A percentile compares a stretch with the other conserved stretches of the same genome.
These are phyloP conservation scores for Notospermus geniculatus DNA, from an alignment of 1,140 invertebrate genomes.

Conservation along the genomic window DNA sequence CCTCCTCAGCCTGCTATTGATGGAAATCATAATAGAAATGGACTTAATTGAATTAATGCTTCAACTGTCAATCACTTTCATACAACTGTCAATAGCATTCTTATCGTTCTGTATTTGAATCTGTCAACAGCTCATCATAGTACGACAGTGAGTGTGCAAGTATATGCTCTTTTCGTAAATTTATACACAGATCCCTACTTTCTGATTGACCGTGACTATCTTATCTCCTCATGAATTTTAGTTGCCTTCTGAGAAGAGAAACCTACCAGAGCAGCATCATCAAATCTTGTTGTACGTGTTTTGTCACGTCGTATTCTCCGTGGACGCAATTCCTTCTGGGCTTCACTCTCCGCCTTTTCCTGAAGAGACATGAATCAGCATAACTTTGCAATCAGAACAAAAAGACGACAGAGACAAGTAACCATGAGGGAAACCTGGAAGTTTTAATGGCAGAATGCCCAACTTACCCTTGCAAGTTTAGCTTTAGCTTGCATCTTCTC, in stretches of 20 bases:
- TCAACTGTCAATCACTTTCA: background rate
- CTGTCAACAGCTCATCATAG: too few species aligned
- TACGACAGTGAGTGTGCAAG: too few species aligned
- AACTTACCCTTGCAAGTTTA: background rate
- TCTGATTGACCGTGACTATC: too few species aligned
- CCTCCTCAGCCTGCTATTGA: slow-evolving; percentile 7
- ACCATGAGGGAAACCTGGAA: too few species aligned
- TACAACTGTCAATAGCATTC: too few species aligned
- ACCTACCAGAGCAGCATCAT: slow-evolving; percentile 14
- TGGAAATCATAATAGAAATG: background rate
- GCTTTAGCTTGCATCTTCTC: background rate
- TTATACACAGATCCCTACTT: too few species aligned
- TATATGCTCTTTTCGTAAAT: too few species aligned
- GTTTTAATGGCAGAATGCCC: background rate
- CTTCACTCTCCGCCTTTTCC: slow-evolving; percentile 17
- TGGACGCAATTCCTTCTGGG: slow-evolving; percentile 5
- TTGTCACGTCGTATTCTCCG: slow-evolving; percentile 10
- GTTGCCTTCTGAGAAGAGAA: too few species aligned
- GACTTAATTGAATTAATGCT: background rate
- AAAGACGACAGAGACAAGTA: background rate
- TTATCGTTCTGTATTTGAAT: too few species aligned
- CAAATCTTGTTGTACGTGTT: slow-evolving; percentile 9
- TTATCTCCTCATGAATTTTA: too few species aligned
- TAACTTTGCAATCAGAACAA: background rate
- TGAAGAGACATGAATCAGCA: background rate